Evolutionary conservation across 2,113 vertebrate species (phyloP).

Genomic region (Seriola dumerili): DNA sequence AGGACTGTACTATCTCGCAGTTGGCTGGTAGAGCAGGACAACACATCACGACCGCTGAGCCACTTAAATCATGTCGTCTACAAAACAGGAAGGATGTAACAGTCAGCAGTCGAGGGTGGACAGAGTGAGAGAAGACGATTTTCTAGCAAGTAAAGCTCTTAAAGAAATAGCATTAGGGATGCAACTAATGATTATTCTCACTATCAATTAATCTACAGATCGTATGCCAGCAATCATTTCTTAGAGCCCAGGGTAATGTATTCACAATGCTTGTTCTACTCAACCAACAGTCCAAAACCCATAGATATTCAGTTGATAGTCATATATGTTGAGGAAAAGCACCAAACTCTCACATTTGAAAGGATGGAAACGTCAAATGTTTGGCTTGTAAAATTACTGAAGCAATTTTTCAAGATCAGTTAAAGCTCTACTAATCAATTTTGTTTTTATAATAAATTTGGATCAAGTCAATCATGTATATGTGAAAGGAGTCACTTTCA

Average conservation of each 20-base stretch:
- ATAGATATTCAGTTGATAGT: background rate
- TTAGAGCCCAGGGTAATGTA: background rate
- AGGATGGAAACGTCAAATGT: too few species aligned
- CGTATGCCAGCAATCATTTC: background rate
- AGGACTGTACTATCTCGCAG: constrained; percentile 71
- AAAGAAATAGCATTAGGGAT: background rate
- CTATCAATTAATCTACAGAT: background rate
- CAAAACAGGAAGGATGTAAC: constrained; percentile 67
- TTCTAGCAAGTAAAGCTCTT: background rate
- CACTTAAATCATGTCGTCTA: constrained; percentile 59
- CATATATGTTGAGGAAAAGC: background rate
- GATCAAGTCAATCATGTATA: background rate
- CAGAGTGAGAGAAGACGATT: constrained; percentile 10
- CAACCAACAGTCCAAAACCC: too few species aligned
- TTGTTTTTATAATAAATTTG: too few species aligned
- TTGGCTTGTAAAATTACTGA: too few species aligned
- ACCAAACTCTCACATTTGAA: too few species aligned
- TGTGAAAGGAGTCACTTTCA: background rate
- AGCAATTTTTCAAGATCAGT: background rate
- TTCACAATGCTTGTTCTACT: too few species aligned
- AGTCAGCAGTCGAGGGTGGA: constrained; percentile 1
- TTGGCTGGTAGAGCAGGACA: constrained; percentile 53
- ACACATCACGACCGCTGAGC: constrained; percentile 57
- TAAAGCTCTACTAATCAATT: background rate
- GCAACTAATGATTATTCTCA: background rate